These are phyloP conservation scores for Serrognathus titanus DNA, from an alignment of 2,888 invertebrate genomes.

Conservation along the genomic window DNA sequence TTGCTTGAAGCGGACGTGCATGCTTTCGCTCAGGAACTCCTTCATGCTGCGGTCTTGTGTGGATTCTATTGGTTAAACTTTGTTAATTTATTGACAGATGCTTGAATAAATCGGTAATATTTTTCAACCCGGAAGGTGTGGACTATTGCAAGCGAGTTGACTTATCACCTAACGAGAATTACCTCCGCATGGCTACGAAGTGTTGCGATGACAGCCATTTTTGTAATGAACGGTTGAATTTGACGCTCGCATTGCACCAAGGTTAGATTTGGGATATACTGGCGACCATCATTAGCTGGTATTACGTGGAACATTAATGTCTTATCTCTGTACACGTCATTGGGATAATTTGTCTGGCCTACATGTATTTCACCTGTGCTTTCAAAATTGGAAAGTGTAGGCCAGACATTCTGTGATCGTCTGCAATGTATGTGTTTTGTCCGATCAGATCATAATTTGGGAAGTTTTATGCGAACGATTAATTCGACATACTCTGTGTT, in stretches of 20 bases:
- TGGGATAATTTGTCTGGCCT: neutral
- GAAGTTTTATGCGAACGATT: slow-evolving; percentile 1
- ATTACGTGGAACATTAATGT: neutral
- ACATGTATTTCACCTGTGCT: neutral
- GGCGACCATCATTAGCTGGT: slow-evolving; percentile 16
- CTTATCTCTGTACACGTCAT: neutral
- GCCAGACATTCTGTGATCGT: slow-evolving; percentile 19
- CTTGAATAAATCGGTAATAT: slow-evolving; percentile 25
- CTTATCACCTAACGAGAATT: too few species aligned
- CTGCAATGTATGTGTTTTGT: slow-evolving; percentile 18
- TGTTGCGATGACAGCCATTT: slow-evolving; percentile 74
- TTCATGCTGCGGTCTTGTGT: too few species aligned
- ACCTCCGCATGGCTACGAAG: slow-evolving; percentile 47
- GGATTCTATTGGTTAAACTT: too few species aligned
- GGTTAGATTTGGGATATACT: slow-evolving; percentile 14
- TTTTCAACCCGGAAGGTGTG: slow-evolving; percentile 30
- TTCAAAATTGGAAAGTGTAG: neutral
- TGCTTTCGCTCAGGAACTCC: too few species aligned
- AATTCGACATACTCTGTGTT: neutral
- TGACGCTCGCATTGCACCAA: slow-evolving; percentile 31
- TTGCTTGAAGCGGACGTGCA: too few species aligned
- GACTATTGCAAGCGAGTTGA: slow-evolving; percentile 32
- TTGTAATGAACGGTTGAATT: slow-evolving; percentile 72
- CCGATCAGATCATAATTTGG: slow-evolving; percentile 3
- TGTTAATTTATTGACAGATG: slow-evolving; percentile 17